Percentiles rank a stretch among this genome's conserved stretches.
Evolutionary conservation across 2,797 vertebrate genomes (phyloP).

Genomic region (Microctenopoma steveboyesi): DNA sequence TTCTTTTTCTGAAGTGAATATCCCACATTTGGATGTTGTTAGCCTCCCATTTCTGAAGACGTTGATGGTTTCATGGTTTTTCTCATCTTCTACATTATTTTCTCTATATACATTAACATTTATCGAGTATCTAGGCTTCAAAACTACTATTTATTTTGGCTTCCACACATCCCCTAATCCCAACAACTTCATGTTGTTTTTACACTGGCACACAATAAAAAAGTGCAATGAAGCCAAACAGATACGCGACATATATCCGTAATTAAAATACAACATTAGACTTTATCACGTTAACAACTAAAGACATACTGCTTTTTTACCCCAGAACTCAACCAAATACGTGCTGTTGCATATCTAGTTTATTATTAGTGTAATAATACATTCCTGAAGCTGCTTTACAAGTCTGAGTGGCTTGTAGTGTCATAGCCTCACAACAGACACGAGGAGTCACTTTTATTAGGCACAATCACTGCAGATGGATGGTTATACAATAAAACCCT

Average conservation of each 20-base stretch:
- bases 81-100: not conserved
- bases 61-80: not conserved
- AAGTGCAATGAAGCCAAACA: not conserved
- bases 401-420: too few species aligned
- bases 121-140: not conserved
- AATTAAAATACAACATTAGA: not conserved
- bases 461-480: too few species aligned
- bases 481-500: too few species aligned
- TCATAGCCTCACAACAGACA: not conserved
- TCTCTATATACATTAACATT: slow-evolving; percentile 6
- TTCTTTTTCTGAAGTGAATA: slow-evolving; percentile 17
- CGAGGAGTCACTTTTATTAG: not conserved
- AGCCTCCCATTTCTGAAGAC: not conserved
- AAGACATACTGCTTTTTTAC: not conserved
- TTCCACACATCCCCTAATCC: not conserved
- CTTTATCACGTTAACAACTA: not conserved
- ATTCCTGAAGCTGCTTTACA: too few species aligned
- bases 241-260: not conserved
- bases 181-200: too few species aligned
- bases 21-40: slow-evolving; percentile 9
- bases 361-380: too few species aligned
- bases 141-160: not conserved
- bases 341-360: too few species aligned
- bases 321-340: too few species aligned
- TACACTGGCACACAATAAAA: not conserved